Conservation (phyloP, 1,140 invertebrate genomes). For the Orchestia grillus region DNA sequence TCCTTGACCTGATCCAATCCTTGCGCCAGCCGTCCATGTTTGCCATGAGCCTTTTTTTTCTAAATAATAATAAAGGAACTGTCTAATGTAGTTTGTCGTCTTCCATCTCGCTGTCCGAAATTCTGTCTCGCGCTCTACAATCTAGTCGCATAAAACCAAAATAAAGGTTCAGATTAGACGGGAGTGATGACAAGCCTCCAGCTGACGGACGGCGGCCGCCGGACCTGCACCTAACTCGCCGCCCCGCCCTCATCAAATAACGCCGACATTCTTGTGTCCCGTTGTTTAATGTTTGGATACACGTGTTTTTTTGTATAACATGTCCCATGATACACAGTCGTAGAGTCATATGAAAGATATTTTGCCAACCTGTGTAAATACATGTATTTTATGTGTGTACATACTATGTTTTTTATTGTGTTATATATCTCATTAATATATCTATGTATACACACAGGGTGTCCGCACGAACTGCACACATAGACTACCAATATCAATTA, state of each 20-base stretch:
- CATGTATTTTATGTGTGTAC: no score
- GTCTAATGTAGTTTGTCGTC: not conserved
- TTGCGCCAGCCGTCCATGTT: no score
- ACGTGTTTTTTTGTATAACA: not conserved
- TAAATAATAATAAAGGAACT: constrained; percentile 2
- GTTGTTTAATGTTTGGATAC: not conserved
- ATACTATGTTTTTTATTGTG: no score
- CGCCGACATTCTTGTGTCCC: not conserved
- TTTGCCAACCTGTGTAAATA: no score
- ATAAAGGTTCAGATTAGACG: not conserved
- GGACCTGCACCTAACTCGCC: not conserved
- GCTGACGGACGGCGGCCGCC: not conserved
- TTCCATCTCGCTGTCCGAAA: not conserved
- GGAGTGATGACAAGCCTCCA: not conserved
- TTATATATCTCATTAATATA: no score
- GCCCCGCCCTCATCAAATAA: not conserved
- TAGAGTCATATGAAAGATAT: not conserved
- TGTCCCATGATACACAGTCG: not conserved
- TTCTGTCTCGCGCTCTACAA: not conserved
- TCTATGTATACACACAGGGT: no score
- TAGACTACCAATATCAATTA: no score
- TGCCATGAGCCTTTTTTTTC: not conserved
- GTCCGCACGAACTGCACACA: no score
- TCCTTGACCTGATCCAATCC: no score
- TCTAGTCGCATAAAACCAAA: constrained; percentile 8